Conservation (phyloP, 2,888 invertebrate genomes). For the Clusia tigrina region DNA sequence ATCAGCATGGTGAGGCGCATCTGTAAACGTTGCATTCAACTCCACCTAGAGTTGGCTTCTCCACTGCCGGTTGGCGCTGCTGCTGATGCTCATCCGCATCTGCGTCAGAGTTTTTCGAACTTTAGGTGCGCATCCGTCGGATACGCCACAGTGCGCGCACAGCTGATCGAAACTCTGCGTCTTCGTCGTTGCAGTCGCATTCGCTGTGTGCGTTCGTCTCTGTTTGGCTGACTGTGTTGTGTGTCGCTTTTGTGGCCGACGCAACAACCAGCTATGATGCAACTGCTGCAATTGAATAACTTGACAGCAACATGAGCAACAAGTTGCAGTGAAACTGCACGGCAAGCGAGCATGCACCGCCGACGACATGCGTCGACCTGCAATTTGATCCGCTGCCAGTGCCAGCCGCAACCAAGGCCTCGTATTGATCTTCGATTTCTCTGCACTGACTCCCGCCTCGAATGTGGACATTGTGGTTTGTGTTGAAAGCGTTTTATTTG, state of each 20-base stretch:
- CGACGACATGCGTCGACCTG: slow-evolving; percentile 13
- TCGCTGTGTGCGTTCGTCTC: too few species aligned
- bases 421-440: slow-evolving; percentile 50
- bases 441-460: slow-evolving; percentile 21
- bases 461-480: background rate
- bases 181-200: background rate
- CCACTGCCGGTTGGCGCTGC: background rate
- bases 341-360: slow-evolving; percentile 5
- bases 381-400: slow-evolving; percentile 2
- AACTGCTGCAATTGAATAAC: slow-evolving; percentile 51
- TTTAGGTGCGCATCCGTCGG: slow-evolving; percentile 39
- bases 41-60: background rate
- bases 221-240: too few species aligned
- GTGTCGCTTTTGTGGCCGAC: slow-evolving; percentile 23
- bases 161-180: slow-evolving; percentile 4
- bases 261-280: slow-evolving; percentile 45
- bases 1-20: slow-evolving; percentile 39
- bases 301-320: slow-evolving; percentile 25
- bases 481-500: slow-evolving; percentile 1
- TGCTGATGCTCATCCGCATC: background rate
- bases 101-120: slow-evolving; percentile 54
- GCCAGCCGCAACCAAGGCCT: slow-evolving; percentile 47
- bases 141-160: slow-evolving; percentile 2
- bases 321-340: slow-evolving; percentile 39
- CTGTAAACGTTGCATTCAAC: slow-evolving; percentile 9